Base-by-base conservation (phyloP, 1,140 invertebrate species). In the Trialeurodes vaporariorum region DNA sequence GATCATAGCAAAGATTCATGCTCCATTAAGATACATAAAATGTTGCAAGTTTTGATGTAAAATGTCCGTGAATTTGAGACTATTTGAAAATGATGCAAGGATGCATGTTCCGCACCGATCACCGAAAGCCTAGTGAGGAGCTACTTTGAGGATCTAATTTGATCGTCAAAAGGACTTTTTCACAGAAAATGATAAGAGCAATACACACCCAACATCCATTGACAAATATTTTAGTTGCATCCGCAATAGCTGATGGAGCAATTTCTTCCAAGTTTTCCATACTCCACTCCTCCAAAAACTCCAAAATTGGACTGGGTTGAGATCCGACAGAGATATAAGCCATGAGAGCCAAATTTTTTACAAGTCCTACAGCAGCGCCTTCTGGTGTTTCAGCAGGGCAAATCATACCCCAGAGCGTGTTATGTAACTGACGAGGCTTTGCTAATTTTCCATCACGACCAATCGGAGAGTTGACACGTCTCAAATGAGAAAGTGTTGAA, bases 241-340 rank as follows among this genome's bases (percentile, higher is more conserved):
- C 93, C 21, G 91, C 90, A 76, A 97, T 97, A 1, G 94, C 92
- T 34, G 92, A 95, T 0, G 94, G 94, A 1, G 94, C 93, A 73
- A 97, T 96, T 84, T 98, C 96, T 82, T 98, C 96, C 61, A 99
- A 82, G 79, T 98, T 99, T 81, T 99, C 97, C 97, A 99, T 99
- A 67, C 93, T 96, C 97, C 97, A 99, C 78, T 99, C 96, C 78
- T 99, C 96, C 84, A 99, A 96, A 83, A 99, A 99, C 82, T 99
- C 96, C 2, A 99, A 80, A 81, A 99, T 98, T 0, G 96, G 96
- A 5, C 94, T 96, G 0, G 96, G 96, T 77, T 98, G 93, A 59
- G 94, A 98, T 67, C 97, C 97, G 25, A 99, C 97, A 73, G 95
- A 98, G 72, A 99, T 99, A 74, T 99, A 99, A 23, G 97, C 94